Base-by-base conservation (phyloP, 2,113 vertebrate species). In the Apodemus speciosus region DNA sequence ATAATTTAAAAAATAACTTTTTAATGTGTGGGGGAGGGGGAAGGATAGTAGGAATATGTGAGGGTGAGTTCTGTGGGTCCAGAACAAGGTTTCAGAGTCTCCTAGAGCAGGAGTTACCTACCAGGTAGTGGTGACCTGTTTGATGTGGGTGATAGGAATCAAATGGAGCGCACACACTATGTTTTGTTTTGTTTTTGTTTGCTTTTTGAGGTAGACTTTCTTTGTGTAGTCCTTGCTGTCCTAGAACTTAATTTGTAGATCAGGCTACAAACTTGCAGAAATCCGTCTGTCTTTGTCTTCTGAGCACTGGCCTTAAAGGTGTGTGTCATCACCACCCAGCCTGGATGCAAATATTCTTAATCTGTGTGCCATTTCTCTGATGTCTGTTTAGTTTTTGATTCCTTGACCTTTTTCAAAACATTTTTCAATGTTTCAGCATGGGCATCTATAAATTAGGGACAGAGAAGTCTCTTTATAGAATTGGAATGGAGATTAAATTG, bases 391-490 rank as follows among this genome's bases (percentile, higher is more conserved):
- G 40, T 88, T 81, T 92, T 88, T 60, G 51, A 73, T 30, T 93
- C 9, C 21, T 90, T 84, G 46, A 87, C n/a, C 71, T 88, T 94
- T 93, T 95, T 80, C 32, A 94, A 20, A 66, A 86, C 66, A n/a
- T n/a, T n/a, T n/a, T n/a, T n/a, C n/a, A n/a, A n/a, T 60, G 9
- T 87, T 96, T 95, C 15, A 89, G 56, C 92, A 58, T 76, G 88
- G 64, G 87, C 10, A 38, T 93, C 60, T 95, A 14, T 89, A 43
- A 93, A 76, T 27, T 84, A 90, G 80, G 75, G 75, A 90, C 43
- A 35, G 46, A 60, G 35, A 46, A 20, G 15, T 90, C 23, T 80
- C 77, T 75, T 62, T 8, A 88, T 71, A 91, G 38, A 85, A 92
- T 73, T 68, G 56, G 93, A 77, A 25, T 72, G 27, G 15, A 72